Base-by-base conservation (phyloP, 2,888 invertebrate genomes). In the Acrocera orbiculus region DNA sequence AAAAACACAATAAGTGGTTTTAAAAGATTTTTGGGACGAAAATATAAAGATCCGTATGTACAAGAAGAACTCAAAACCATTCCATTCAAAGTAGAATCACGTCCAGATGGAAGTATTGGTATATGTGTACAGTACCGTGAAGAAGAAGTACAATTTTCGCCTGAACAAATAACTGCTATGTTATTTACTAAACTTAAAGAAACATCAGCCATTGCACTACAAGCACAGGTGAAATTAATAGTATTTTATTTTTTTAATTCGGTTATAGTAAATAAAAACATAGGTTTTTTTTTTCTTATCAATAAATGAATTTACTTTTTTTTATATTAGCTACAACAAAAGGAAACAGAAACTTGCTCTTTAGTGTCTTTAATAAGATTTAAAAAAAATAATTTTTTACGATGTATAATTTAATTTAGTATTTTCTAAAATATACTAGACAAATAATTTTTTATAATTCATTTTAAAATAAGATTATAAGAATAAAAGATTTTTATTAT, bases 91-190 rank as follows among this genome's bases (percentile, higher is more conserved):
- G 70, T 83, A 32, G 73, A 79, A 44, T 73, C 76, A 53, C 69
- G 72, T 42, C 63, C 72, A 26, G 76, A 83, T 63, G 90, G 86
- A 42, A 69, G 73, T 34, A 79, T 90, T 53, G 86, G 87, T 29
- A 78, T 93, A 47, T 74, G 80, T 63, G 89, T 92, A 52, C 67
- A 77, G 52, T 96, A 93, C 58, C 67, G 90, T 51, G 78, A 76
- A 44, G 83, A 92, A 59, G 77, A 81, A 42, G 76, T 79, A 52
- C 66, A 76, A 30, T 90, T 92, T 61, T 75, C 74, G 16, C 86
- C 92, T 1, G 90, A 93, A 61, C 98, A 99, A 67, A 73, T 96
- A 46, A 77, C 89, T 27, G 93, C 89, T 11, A 96, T 96, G 87
- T 65, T 96, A 43, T 76, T 98, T 46, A 93, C 93, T 22, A 99